Evolutionary conservation across 1,140 invertebrate genomes (phyloP).

Genomic region (Tetramorium simillimum): DNA sequence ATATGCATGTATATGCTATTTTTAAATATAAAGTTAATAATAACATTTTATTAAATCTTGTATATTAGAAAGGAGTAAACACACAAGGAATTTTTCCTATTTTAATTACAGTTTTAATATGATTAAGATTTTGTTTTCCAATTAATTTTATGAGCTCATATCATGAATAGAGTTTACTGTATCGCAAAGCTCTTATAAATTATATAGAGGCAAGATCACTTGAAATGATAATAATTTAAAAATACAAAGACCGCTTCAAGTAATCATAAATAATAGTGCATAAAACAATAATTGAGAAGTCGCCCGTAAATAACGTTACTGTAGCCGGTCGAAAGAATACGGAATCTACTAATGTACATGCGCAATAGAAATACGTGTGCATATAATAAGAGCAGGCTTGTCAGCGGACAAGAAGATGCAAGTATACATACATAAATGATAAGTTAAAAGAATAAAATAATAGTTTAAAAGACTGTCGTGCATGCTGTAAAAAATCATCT

Average conservation of each 20-base stretch:
- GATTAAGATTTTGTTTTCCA: neutral
- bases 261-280: constrained; percentile 27
- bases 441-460: constrained; percentile 44
- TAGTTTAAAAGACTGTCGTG: constrained; percentile 37
- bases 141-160: neutral
- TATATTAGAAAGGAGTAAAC: neutral
- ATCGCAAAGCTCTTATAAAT: constrained; percentile 14
- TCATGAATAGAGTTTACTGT: constrained; percentile 27
- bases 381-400: constrained; percentile 36
- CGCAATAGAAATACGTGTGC: constrained; percentile 47
- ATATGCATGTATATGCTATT: too few relatives aligned
- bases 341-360: constrained; percentile 59
- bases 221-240: constrained; percentile 33
- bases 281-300: constrained; percentile 21
- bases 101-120: neutral
- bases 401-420: constrained; percentile 14
- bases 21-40: neutral
- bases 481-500: constrained; percentile 47
- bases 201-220: neutral
- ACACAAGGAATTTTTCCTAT: neutral
- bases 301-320: constrained; percentile 26
- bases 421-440: constrained; percentile 44
- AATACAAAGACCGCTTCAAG: neutral
- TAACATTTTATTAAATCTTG: neutral
- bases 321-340: neutral